Base-by-base conservation (phyloP, 2,888 invertebrate genomes). In the Tenthredo distinguenda region DNA sequence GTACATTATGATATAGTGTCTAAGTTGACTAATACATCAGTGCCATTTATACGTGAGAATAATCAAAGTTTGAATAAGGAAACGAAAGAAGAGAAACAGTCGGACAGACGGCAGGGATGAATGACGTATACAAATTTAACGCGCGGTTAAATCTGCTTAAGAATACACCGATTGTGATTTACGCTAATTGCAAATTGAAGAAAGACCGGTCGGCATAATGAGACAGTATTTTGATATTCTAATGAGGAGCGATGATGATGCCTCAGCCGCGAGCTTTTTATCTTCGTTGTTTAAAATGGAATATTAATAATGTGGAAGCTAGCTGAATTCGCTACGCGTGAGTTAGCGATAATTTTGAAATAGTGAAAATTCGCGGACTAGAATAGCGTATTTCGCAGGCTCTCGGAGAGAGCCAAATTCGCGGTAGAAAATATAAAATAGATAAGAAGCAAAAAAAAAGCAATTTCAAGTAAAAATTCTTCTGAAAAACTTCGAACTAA, bases 211-310 rank as follows among this genome's bases (percentile, higher is more conserved):
- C 40, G 10, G 72, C 9, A 74, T 43, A 40, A 21, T 43, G 10
- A 43, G 40, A 10, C 40, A 26, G 72, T 74, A 40, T 74, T 74
- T 74, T 43, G 72, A 43, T 74, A 74, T 74, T 74, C n/a, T 74
- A 74, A 74, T 74, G 72, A 74, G 72, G 15, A 74, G 43, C 43
- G 72, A 74, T 74, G 72, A 74, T 74, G 72, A 74, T 43, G 72
- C 40, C 40, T 43, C 43, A 15, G 15, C n/a, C 21, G 21, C 40
- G 0, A 43, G 43, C 43, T 40, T 43, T 74, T 74, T 43, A 15
- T 43, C 15, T 43, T n/a, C 72, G 18, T 43, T 74, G 31, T 43
- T n/a, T 1, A 74, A 43, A 43, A 43, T 43, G 72, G 26, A 43
- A 43, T 74, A 74, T 43, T 71, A 37, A 40, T n/a, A 21, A 21